Conservation (phyloP, 2,888 invertebrate genomes). For the Macrophya annulata region DNA sequence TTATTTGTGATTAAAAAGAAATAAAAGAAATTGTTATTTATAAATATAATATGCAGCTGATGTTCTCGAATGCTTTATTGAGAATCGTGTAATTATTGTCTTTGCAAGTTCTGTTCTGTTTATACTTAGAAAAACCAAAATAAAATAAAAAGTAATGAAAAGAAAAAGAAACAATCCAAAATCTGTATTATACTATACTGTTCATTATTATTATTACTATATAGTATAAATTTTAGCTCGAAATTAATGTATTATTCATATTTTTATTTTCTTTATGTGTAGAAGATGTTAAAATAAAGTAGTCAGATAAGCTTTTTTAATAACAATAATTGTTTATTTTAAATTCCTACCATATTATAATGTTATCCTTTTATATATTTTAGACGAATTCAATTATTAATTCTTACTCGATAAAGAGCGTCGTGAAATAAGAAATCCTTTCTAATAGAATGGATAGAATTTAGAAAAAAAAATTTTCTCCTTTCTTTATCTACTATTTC, state of each 20-base stretch:
- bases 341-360: constrained; percentile 42
- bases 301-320: constrained; percentile 56
- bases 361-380: constrained; percentile 3
- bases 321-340: constrained; percentile 53
- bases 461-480: not conserved
- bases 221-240: constrained; percentile 8
- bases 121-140: not conserved
- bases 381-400: constrained; percentile 9
- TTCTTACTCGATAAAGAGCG: not conserved
- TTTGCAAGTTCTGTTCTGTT: constrained; percentile 13
- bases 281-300: constrained; percentile 54
- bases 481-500: too few species aligned
- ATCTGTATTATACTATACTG: constrained; percentile 22
- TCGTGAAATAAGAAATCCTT: not conserved
- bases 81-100: not conserved
- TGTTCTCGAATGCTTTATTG: constrained; percentile 15
- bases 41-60: constrained; percentile 21
- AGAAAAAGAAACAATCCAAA: constrained; percentile 19
- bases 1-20: constrained; percentile 24
- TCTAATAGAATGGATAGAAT: not conserved
- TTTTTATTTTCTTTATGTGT: constrained; percentile 52
- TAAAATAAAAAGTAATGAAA: not conserved
- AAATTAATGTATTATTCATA: constrained; percentile 30
- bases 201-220: not conserved
- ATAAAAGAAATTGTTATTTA: not conserved